These are phyloP conservation scores for Mystacornis crossleyi DNA, from an alignment of 2,113 vertebrate species.

Conservation along the genomic window DNA sequence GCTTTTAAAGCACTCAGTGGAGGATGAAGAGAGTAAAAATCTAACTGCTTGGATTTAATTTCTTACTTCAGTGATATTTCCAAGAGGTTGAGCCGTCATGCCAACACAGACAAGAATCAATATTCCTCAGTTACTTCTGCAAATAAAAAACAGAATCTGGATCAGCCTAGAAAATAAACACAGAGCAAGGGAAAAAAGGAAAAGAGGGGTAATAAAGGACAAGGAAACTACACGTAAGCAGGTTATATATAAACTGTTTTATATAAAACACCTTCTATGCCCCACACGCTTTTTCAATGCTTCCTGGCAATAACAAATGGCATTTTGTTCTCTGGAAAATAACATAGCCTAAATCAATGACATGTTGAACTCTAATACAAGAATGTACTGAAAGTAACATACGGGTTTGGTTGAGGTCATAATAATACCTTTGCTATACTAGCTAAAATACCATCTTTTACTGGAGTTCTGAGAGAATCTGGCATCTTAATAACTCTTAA, in stretches of 20 bases:
- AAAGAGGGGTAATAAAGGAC: not conserved
- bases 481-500: not conserved
- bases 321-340: constrained; percentile 22
- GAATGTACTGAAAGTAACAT: not conserved
- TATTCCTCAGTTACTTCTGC: not conserved
- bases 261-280: constrained; percentile 28
- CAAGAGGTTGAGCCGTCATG: not conserved
- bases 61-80: constrained; percentile 44
- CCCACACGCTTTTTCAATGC: not conserved
- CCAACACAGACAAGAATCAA: constrained; percentile 9
- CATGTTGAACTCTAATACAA: constrained; percentile 9
- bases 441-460: not conserved
- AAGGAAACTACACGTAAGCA: not conserved
- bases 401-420: not conserved
- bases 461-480: not conserved
- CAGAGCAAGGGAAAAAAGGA: not conserved
- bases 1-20: not conserved
- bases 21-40: not conserved
- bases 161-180: not conserved
- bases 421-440: not conserved
- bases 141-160: constrained; percentile 18
- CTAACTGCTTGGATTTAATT: constrained; percentile 8
- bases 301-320: constrained; percentile 36
- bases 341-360: constrained; percentile 15
- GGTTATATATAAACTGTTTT: not conserved